These are phyloP conservation scores for Ophion costatus DNA, from an alignment of 2,888 invertebrate species.

Conservation along the genomic window DNA sequence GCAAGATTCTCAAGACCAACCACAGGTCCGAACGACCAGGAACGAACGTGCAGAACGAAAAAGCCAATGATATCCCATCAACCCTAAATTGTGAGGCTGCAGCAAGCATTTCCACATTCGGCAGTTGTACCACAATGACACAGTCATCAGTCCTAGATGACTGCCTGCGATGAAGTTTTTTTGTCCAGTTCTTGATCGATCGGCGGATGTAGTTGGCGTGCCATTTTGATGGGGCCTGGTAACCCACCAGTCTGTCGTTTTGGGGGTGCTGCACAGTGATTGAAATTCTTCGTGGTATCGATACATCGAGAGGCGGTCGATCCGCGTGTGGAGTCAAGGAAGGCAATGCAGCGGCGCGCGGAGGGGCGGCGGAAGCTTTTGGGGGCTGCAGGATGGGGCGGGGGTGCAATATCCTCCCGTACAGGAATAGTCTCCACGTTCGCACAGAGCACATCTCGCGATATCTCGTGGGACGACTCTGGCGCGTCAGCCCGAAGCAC, in stretches of 20 bases:
- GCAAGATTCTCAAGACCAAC: no score
- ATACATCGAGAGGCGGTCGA: constrained; percentile 50
- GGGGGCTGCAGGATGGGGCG: constrained; percentile 43
- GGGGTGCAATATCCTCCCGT: constrained; percentile 27
- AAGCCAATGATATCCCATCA: no score
- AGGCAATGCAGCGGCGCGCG: background rate
- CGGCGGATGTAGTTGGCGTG: no score
- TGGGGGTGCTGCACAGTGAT: background rate
- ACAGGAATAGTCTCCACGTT: constrained; percentile 56
- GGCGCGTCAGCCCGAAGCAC: constrained; percentile 43
- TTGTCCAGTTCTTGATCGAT: constrained; percentile 45
- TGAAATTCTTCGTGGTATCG: constrained; percentile 67
- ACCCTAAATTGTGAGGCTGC: no score
- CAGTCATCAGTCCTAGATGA: constrained; percentile 5
- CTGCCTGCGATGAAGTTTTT: constrained; percentile 49
- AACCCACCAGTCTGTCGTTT: background rate
- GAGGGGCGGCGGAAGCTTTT: constrained; percentile 45
- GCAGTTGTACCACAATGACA: background rate
- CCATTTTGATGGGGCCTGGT: no score
- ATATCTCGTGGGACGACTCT: constrained; percentile 63
- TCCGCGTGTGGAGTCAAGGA: background rate
- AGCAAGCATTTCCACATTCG: background rate
- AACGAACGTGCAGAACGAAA: no score
- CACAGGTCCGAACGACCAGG: no score
- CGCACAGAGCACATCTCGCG: constrained; percentile 40